Evolutionary conservation across 2,797 vertebrate genomes (phyloP), one percentile per base, ranked within the genome.

Genomic region (Masticophis lateralis): DNA sequence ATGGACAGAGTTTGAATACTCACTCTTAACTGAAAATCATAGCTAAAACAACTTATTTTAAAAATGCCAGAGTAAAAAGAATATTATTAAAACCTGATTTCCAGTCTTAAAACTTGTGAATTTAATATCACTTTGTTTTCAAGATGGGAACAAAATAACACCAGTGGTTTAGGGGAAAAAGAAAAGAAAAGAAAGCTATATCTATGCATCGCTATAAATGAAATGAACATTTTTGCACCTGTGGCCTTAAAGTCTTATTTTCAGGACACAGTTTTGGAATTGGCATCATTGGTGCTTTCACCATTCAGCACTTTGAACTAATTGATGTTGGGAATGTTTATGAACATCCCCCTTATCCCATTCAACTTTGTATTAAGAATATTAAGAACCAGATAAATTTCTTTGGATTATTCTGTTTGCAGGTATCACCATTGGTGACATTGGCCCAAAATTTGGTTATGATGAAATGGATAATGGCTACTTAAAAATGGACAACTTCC

Each of bases 391-490:
- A 83, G 8, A 2, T 47, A 10, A 47, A 10, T 56, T 3, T 83
- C 11, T 89, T 91, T 90, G 12, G 51, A 93, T 69, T 94, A 47
- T 4, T 4, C 0, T 53, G 25, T 37, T 95, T 95, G 95, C 12
- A 98, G 98, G 98, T 28, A 98, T 99, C 89, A 98, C 98, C 0
- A 98, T 99, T 51, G 99, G 99, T 16, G 99, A 99, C 94, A 99
- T 99, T 0, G 99, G 99, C 16, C 99, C 99, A 28, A 99, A 99
- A 94, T 99, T 99, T 95, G 99, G 99, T 96, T 99, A 98, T 83
- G 98, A 98, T 94, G 99, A 99, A 93, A 98, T 99, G 91, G 99
- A 99, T 96, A 99, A 99, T 0, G 99, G 99, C 74, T 99, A 98
- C 96, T 97, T 99, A 96, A 99, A 99, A 97, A 97, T 99, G 95